Evolutionary conservation across 2,888 invertebrate genomes (phyloP).

Genomic region (Polietes domitor): DNA sequence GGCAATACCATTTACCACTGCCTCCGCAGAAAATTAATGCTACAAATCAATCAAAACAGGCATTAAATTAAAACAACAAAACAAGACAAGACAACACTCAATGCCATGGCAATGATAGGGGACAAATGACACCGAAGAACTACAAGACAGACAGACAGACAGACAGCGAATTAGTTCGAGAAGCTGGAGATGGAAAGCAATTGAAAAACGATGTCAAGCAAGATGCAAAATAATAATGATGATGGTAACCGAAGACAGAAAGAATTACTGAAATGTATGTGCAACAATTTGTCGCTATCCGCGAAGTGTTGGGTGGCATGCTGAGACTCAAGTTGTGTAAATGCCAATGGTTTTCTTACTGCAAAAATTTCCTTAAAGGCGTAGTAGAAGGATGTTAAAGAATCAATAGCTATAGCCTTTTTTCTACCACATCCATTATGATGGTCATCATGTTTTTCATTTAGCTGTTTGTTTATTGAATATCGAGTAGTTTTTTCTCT

Average conservation of each 20-base stretch:
- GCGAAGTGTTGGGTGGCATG: too few species aligned
- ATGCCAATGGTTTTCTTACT: too few species aligned
- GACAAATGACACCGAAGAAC: not conserved
- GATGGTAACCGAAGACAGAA: not conserved
- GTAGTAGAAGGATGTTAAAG: too few species aligned
- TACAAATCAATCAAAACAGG: not conserved
- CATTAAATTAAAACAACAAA: conserved; percentile 1
- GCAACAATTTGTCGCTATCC: not conserved
- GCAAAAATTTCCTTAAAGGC: too few species aligned
- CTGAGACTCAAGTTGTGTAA: too few species aligned
- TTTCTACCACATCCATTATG: too few species aligned
- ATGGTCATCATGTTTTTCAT: too few species aligned
- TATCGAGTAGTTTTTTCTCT: too few species aligned
- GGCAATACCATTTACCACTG: not conserved
- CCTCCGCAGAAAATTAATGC: not conserved
- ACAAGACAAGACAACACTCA: not conserved
- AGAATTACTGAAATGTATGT: not conserved
- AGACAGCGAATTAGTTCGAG: not conserved
- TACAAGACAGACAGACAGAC: not conserved
- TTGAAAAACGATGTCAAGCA: conserved; percentile 5
- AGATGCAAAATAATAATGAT: too few species aligned
- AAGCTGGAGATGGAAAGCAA: not conserved
- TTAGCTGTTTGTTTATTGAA: too few species aligned
- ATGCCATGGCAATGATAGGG: not conserved
- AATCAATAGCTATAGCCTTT: too few species aligned